Base-by-base conservation (phyloP, 2,888 invertebrate genomes). In the Troglohyphantes excavatus region DNA sequence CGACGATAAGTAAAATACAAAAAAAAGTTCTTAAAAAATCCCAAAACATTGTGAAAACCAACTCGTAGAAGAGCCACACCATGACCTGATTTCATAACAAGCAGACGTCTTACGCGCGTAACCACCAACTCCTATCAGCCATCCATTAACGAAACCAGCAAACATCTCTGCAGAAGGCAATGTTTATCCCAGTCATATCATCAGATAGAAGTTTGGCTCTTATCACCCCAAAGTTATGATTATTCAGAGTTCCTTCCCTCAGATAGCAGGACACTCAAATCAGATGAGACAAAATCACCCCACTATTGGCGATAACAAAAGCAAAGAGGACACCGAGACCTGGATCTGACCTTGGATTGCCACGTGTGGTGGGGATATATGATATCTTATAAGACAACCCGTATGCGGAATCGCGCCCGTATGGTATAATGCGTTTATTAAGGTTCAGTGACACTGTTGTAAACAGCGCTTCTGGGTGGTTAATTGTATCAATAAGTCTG, bases 211-310 rank as follows among this genome's bases (percentile, higher is more conserved):
- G 29, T 13, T 59, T 17, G 21, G 21, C 9, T 78, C 13, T 63
- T 79, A 79, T 79, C 79, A 46, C 7, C 27, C 11, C 7, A 17
- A 17, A 46, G 43, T 29, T n/a, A 17, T 33, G 43, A 83, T 72
- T 86, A 76, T 86, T 87, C 65, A 59, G n/a, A 39, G 13, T 46
- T 63, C 46, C 27, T 43, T 63, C 21, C 9, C 39, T n/a, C 5
- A 23, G 82, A 76, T 88, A 88, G 75, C 21, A 27, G 39, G 61
- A n/a, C 79, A 81, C 81, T 86, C 43, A n/a, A 29, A 88, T 88
- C 82, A 81, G 73, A 79, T 87, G 46, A 67, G 76, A 76, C 85
- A 23, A 27, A 65, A 88, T 88, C 88, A 88, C 88, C 53, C 88
- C 88, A 88, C 68, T 23, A n/a, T n/a, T 9, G 43, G 3, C 13